phyloP scores from a whole-genome alignment of 2,888 invertebrate genomes.

The Ochlodes sylvanus region DNA sequence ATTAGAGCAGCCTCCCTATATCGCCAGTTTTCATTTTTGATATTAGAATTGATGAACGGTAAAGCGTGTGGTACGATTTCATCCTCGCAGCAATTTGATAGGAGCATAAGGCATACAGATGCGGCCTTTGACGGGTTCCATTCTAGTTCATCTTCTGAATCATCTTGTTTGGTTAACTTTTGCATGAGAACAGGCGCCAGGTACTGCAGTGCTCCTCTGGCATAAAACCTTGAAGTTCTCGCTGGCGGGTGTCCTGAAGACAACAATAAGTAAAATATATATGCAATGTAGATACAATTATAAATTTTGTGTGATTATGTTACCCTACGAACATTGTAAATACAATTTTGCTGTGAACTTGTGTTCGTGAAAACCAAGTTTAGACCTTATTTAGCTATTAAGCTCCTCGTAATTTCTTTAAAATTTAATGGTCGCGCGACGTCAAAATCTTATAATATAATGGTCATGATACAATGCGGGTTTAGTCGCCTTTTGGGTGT shows the following conservation, averaged over 20 bases:
- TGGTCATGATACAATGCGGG: no score
- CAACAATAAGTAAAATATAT: constrained; percentile 12
- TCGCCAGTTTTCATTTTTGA: constrained; percentile 96
- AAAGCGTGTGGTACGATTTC: constrained; percentile 97
- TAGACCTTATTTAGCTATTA: no score
- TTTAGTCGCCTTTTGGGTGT: no score
- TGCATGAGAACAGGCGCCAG: constrained; percentile 97
- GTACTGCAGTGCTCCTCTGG: constrained; percentile 98
- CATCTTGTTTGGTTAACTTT: constrained; percentile 98
- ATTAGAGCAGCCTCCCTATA: constrained; percentile 98
- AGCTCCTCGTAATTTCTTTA: no score
- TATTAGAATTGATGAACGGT: constrained; percentile 98
- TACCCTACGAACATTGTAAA: no score
- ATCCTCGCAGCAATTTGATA: constrained; percentile 98
- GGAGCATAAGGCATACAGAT: constrained; percentile 98
- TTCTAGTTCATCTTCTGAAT: constrained; percentile 98
- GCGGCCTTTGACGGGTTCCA: constrained; percentile 99
- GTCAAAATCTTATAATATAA: no score
- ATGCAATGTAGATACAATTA: no score
- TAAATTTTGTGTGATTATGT: no score
- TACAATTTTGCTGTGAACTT: no score
- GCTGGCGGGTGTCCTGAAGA: constrained; percentile 93
- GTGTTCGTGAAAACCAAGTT: no score
- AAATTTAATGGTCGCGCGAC: no score
- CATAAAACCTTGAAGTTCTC: constrained; percentile 97